Evolutionary conservation across 2,113 vertebrate genomes (phyloP), one percentile per base, ranked within the genome.

Genomic region (Pterocles orientalis): DNA sequence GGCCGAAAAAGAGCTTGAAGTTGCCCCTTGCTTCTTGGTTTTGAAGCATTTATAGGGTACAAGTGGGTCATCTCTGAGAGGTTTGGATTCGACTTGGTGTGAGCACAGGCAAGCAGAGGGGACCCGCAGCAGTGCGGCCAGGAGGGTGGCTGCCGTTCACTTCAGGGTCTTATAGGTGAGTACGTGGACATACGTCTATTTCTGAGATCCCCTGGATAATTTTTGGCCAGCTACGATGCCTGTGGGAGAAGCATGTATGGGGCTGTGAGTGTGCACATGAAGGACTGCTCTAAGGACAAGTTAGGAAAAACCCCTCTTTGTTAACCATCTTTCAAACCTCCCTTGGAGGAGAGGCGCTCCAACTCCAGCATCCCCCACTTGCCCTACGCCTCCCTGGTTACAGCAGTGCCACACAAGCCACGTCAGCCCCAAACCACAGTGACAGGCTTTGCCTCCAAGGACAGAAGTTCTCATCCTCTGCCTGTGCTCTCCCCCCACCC

Each of bases 121-220:
- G n/a, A 23, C 3, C 29, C 23, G 47, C 47, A n/a, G 61, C 0
- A 31, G 24, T 0, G 0, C 5, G 7, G 36, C 45, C 4, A 7
- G 82, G 51, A 28, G 43, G 43, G 41, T 24, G 48, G 28, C 56
- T 48, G 39, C 18, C 62, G 14, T 3, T 68, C 57, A 4, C 62
- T 34, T 24, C 1, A 7, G 16, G 19, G 29, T 23, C 58, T 70
- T 29, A 18, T 1, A 45, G 58, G 58, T 21, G 45, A 47, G 15
- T 26, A 26, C 1, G 4, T 5, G n/a, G 36, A 23, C 0, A 0
- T 18, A 6, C 3, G 4, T 34, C 50, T 36, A 2, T 14, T 34
- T 47, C 33, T 23, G 34, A 66, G 19, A 48, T 78, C 12, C 21
- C 18, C 3, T 2, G 54, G 39, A 14, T 25, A 18, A 21, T 48